phyloP scores from a whole-genome alignment of 2,888 invertebrate species.

The Zaprionus bogoriensis region DNA sequence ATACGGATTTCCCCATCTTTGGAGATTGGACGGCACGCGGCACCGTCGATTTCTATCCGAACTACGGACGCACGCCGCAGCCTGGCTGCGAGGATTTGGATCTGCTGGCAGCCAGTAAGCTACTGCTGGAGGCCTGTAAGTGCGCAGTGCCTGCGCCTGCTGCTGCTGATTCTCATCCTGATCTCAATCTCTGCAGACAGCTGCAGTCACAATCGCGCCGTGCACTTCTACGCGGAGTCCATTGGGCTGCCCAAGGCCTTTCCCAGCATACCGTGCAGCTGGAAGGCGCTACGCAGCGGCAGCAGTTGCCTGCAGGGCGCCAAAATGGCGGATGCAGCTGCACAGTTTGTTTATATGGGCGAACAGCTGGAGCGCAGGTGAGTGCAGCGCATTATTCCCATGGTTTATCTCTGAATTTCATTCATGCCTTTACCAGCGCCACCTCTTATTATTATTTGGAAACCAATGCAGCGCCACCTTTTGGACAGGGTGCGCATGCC shows the following conservation, averaged over 20 bases:
- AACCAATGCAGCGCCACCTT: slow-evolving; percentile 80
- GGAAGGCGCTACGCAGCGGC: slow-evolving; percentile 53
- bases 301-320: slow-evolving; percentile 23
- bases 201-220: slow-evolving; percentile 82
- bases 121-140: slow-evolving; percentile 74
- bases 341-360: slow-evolving; percentile 78
- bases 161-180: background rate
- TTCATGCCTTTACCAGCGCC: slow-evolving; percentile 55
- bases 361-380: slow-evolving; percentile 77
- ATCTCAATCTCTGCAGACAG: slow-evolving; percentile 55
- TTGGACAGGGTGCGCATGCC: slow-evolving; percentile 64
- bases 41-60: slow-evolving; percentile 81
- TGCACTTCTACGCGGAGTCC: slow-evolving; percentile 80
- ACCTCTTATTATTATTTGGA: slow-evolving; percentile 75
- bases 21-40: slow-evolving; percentile 80
- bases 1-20: slow-evolving; percentile 80
- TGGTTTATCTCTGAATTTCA: background rate
- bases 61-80: slow-evolving; percentile 78
- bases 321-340: background rate
- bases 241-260: slow-evolving; percentile 78
- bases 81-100: slow-evolving; percentile 81
- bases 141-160: background rate
- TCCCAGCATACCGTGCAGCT: slow-evolving; percentile 74
- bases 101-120: slow-evolving; percentile 73
- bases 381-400: background rate